A percentile compares a stretch with the other conserved stretches of the same genome.
phyloP scores from a whole-genome alignment of 2,888 invertebrate genomes.

The Pyrocoelia pectoralis region DNA sequence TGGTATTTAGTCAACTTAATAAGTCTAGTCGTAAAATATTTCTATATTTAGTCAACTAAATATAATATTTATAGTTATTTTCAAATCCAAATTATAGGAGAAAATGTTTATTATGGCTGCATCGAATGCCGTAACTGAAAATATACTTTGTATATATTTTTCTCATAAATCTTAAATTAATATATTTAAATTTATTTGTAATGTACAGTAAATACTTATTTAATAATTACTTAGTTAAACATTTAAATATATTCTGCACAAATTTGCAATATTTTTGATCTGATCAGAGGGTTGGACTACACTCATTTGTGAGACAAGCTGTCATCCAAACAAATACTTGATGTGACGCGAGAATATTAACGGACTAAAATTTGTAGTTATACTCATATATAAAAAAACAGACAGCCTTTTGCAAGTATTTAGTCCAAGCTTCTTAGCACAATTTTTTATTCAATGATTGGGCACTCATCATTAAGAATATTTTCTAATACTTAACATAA shows the following conservation, averaged over 20 bases:
- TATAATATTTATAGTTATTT: conserved; percentile 14
- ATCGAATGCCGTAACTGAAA: neutral
- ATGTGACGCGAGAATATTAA: too few relatives aligned
- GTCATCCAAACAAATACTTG: too few relatives aligned
- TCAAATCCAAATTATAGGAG: neutral
- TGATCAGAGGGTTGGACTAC: neutral
- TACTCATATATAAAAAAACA: too few relatives aligned
- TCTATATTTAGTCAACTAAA: conserved; percentile 10
- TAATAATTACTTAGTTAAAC: neutral
- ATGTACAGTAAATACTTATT: neutral
- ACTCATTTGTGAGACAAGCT: neutral
- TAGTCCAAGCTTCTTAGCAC: too few relatives aligned
- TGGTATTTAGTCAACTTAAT: conserved; percentile 29
- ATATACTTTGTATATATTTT: neutral
- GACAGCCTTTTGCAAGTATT: too few relatives aligned
- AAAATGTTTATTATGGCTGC: neutral
- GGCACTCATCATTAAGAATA: too few relatives aligned
- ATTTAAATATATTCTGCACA: neutral
- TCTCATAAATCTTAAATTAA: neutral
- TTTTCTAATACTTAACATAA: too few relatives aligned
- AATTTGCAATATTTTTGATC: neutral
- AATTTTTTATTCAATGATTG: too few relatives aligned
- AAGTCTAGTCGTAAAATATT: conserved; percentile 31
- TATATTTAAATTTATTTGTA: neutral
- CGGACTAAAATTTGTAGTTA: too few relatives aligned